Evolutionary conservation across 2,797 vertebrate species (phyloP), one percentile per base, ranked within the genome.

Genomic region (Sebastes glaucus): DNA sequence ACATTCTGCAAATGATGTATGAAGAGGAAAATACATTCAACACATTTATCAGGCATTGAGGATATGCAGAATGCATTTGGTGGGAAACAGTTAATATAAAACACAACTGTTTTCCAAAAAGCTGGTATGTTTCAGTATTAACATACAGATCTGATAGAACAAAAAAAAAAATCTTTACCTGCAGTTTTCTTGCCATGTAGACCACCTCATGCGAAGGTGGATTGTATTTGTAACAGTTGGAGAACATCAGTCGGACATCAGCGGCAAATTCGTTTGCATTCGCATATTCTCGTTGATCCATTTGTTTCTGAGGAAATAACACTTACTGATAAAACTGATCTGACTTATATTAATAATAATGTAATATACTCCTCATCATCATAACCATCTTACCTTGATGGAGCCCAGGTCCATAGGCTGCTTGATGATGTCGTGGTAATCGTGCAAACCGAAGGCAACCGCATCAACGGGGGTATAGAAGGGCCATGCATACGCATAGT

Each of bases 161-260:
- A 46, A 32, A 38, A n/a, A 4, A 20, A 52, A 22, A 22, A 56
- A 64, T 32, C 3, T 49, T 16, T 84, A 99, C 98, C 97, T 99
- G 98, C 59, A 99, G 95, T 88, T 96, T 97, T 90, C 96, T 96
- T 83, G 97, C 98, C 98, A 98, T 97, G 66, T 82, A 73, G 68
- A 97, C 97, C n/a, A 98, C 94, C 87, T 98, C 96, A 57, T 96
- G 94, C 13, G 96, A 94, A 28, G 97, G 96, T 80, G 97, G 96
- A 88, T 97, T 97, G 77, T 89, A 96, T 88, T 96, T 97, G 89
- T 98, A 98, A 89, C 95, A 99, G 89, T 95, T 98, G 90, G 96
- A 96, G 83, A 99, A 99, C 98, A 99, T 99, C 79, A 97, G 91
- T 71, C 97, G 96, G 64, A 99, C 85, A 89, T 99, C 98, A 3